Evolutionary conservation across 2,888 invertebrate genomes (phyloP), one percentile per base, ranked within the genome.

Genomic region (Nymphalis urticae): DNA sequence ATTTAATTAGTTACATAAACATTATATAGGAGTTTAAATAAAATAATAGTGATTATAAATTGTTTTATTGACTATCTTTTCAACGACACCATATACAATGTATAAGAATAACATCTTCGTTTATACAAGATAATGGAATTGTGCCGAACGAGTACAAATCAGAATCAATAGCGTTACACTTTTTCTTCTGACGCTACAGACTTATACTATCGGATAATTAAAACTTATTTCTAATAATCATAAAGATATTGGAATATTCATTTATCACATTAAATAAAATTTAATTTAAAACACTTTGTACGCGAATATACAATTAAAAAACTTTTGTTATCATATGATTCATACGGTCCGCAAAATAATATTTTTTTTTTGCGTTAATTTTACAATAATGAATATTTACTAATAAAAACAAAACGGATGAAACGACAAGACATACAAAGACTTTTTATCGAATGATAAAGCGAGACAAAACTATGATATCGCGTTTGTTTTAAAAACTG

Each of bases 101-200:
- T 75, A 75, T 68, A 76, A 74, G 74, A 75, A 73, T 61, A 61
- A 47, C 70, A 74, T 71, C 68, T 66, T 47, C 62, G 58, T 68
- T 61, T 64, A 71, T 73, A 66, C 64, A 70, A n/a, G 53, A 61
- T 60, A 64, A 48, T 61, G 67, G 58, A 66, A 66, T 48, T 66
- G 63, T 60, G 66, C 69, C 48, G 50, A 48, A n/a, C 61, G 61
- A 48, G 60, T 66, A 66, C 66, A 61, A 32, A 10, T 13, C 58
- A 58, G 53, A 24, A 13, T 7, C 19, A 53, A 53, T 0, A 53
- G 13, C 27, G 19, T 13, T 51, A 51, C 5, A 13, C 13, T 53
- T n/a, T 51, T 10, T 8, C 10, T 53, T 27, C 53, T 24, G 17
- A 59, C 59, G 13, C 36, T 59, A 32, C 42, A 36, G 13, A 17